Evolutionary conservation across 2,888 invertebrate species (phyloP).

Genomic region (Selenia dentaria): DNA sequence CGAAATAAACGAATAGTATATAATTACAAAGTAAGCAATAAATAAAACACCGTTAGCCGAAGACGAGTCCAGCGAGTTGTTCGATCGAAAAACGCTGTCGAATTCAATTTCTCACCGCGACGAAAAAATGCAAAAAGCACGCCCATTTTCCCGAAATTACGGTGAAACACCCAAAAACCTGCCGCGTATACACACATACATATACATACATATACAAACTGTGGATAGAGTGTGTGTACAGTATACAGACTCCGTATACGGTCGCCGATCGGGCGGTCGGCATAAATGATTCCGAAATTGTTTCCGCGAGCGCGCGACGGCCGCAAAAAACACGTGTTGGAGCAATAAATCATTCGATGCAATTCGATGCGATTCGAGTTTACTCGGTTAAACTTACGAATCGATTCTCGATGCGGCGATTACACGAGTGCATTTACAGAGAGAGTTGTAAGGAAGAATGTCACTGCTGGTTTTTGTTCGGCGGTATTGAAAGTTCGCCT

Average conservation of each 20-base stretch:
- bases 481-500: constrained; percentile 40
- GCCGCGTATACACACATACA: not conserved
- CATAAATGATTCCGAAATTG: constrained; percentile 81
- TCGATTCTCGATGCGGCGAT: constrained; percentile 76
- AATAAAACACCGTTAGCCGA: constrained; percentile 42
- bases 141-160: constrained; percentile 64
- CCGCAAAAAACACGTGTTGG: constrained; percentile 81
- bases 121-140: constrained; percentile 49
- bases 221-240: constrained; percentile 4
- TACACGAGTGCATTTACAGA: constrained; percentile 70
- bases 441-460: constrained; percentile 78
- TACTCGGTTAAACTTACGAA: constrained; percentile 69
- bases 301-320: constrained; percentile 71
- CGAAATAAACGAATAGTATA: constrained; percentile 28
- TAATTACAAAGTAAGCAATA: constrained; percentile 16
- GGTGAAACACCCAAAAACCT: constrained; percentile 65
- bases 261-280: constrained; percentile 67
- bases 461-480: constrained; percentile 67
- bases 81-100: constrained; percentile 50
- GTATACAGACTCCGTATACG: constrained; percentile 54
- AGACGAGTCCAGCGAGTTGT: constrained; percentile 26
- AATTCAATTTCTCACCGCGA: constrained; percentile 65
- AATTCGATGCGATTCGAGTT: constrained; percentile 36
- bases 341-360: constrained; percentile 79
- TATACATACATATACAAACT: too few species aligned